Base-by-base conservation (phyloP, 2,113 vertebrate genomes). In the Baryphthengus martii region DNA sequence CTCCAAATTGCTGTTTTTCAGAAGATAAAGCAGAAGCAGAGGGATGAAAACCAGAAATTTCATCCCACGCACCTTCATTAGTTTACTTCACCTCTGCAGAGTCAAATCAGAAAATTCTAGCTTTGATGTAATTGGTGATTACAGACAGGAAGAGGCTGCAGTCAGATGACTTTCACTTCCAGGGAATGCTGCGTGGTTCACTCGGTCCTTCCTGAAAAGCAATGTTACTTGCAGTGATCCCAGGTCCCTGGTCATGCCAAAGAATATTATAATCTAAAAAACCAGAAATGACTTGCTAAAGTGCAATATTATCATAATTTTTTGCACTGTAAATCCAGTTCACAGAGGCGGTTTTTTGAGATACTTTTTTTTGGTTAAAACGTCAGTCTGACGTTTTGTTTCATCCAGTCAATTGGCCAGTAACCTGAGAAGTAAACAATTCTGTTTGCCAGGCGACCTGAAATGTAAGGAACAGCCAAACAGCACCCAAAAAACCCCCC, bases 251-350 rank as follows among this genome's bases (percentile, higher is more conserved):
- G 11, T 65, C 18, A 7, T 14, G 29, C 40, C 23, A 7, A 35
- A 17, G 16, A 55, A 21, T 28, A 29, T 7, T 15, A 42, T 1
- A 56, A 1, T 50, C 42, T 16, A 37, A 55, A 78, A 65, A 55
- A 18, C 18, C 0, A 0, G 3, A 4, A 25, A 14, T 24, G 21
- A 16, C 42, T n/a, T n/a, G n/a, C n/a, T n/a, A 42, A 62, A 53
- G 50, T 2, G 5, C 7, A 53, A 21, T 6, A 35, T 39, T 59
- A 10, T 39, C 63, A 21, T 11, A 77, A 77, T 19, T 70, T 81
- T 17, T 35, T 18, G 7, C 25, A 65, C 7, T 13, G 29, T 11
- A 65, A 78, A 55, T 10, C 25, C 42, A 56, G 29, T 28, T 62
- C 17, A 21, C 11, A 2, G 11, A 40, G 37, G 29, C 23, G 21